These are phyloP conservation scores for Oeneis ivallda DNA, from an alignment of 2,888 invertebrate genomes.

Conservation along the genomic window DNA sequence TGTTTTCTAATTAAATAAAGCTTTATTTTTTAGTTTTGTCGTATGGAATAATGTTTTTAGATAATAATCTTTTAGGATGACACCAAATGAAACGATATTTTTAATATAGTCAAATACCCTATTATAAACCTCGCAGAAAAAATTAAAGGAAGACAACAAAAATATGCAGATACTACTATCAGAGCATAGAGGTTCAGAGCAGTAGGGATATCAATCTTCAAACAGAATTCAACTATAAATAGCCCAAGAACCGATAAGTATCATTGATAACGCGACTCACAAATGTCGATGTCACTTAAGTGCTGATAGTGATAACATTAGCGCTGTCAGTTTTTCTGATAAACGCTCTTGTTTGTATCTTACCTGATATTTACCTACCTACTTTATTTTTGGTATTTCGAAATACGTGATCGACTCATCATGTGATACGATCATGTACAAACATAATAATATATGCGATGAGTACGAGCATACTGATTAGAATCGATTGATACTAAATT, in stretches of 20 bases:
- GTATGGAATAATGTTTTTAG: too few species aligned
- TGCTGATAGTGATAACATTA: conserved; percentile 55
- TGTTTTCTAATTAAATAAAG: too few species aligned
- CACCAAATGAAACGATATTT: too few species aligned
- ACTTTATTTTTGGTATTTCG: conserved; percentile 32
- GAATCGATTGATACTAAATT: conserved; percentile 1
- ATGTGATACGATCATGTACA: conserved; percentile 6
- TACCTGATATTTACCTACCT: conserved; percentile 23
- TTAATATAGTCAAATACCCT: too few species aligned
- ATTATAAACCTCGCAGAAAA: not conserved
- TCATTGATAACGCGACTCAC: conserved; percentile 40
- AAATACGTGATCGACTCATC: conserved; percentile 29
- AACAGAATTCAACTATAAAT: conserved; percentile 36
- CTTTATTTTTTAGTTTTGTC: too few species aligned
- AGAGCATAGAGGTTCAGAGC: not conserved
- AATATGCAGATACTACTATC: not conserved
- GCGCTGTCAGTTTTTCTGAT: conserved; percentile 37
- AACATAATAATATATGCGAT: conserved; percentile 42
- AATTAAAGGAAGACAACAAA: not conserved
- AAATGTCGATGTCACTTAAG: conserved; percentile 50
- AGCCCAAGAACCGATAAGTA: conserved; percentile 37
- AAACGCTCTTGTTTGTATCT: conserved; percentile 27
- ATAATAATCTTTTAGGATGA: too few species aligned
- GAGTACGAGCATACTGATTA: conserved; percentile 20
- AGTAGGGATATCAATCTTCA: conserved; percentile 26